Evolutionary conservation across 2,113 vertebrate species (phyloP), one percentile per base, ranked within the genome.

Genomic region (Triplophysa siluroides): DNA sequence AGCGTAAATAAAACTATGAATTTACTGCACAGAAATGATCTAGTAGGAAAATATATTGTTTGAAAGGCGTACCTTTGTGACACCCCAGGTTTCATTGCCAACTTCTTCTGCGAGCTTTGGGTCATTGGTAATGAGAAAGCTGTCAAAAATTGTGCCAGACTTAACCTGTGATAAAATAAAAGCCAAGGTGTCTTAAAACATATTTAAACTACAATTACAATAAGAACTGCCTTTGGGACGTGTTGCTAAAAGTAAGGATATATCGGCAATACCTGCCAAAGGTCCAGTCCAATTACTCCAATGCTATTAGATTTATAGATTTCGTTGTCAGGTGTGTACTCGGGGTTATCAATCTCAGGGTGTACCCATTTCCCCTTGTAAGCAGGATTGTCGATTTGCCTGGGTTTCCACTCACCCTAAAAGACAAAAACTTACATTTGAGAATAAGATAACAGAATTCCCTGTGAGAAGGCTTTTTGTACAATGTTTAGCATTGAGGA

Each of bases 331-430:
- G 92, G 84, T 4, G 86, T 93, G 85, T 95, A 94, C 84, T 96
- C 92, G 0, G 94, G 93, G 80, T 96, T 97, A 85, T 95, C 93
- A 62, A 93, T 93, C 88, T 95, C 92, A 71, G 94, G 94, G 81
- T 95, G 93, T 68, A 93, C 87, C 92, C 92, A 96, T 78, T 93
- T 93, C 19, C 93, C 93, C 85, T 95, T 94, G 85, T 91, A 95
- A 78, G 87, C 93, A 61, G 93, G 93, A 74, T 94, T 95, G 87
- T 92, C 87, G 19, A 94, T 93, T 84, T 95, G 92, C 66, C 71
- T 89, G 82, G 93, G 92, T 66, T 91, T 93, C 94, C 94, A 93
- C 76, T 95, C 90, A 68, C 93, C 93, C 92, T 95, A 61, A 81
- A 85, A 66, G 6, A 50, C 21, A 1, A 7, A 43, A 63, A 43